Base-by-base conservation (phyloP, 2,113 vertebrate genomes). In the Lophius piscatorius region DNA sequence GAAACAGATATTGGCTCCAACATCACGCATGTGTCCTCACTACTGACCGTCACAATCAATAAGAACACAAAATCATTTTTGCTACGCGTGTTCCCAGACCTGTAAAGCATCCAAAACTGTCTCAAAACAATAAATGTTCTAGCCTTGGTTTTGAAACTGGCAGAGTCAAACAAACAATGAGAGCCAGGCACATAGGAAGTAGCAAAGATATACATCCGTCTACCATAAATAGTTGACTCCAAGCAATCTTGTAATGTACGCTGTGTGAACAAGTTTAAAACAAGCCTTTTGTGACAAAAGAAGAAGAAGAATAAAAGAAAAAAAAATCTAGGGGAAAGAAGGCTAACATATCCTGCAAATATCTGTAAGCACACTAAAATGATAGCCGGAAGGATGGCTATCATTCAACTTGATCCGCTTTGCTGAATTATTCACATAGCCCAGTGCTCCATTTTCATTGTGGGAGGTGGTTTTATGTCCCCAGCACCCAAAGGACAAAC, bases 361-460 rank as follows among this genome's bases (percentile, higher is more conserved):
- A 77, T 64, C 42, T 63, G 35, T 5, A 17, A 35, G 38, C 57
- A 10, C 11, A 33, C 38, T 16, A 48, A 49, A 38, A 52, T 6
- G 68, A 72, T 57, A 60, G 67, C 55, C 0, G 0, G n/a, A n/a
- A n/a, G n/a, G n/a, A n/a, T n/a, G n/a, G 36, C 51, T 61, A 55
- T 61, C 48, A 66, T 50, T 76, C 59, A 73, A 89, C 73, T 70
- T 60, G 82, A 87, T 72, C 76, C 46, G 70, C 63, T 51, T 1
- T 17, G 22, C 55, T 88, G 65, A 89, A 89, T 89, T 83, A 89
- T 88, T 89, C 70, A 88, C 60, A 40, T 26, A 58, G 68, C 64
- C 59, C 57, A 31, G 45, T 57, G 70, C 70, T 88, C 69, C 62
- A 21, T 80, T 86, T 85, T 72, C 83, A 78, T 44, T 59, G 66